Conservation (phyloP, 2,113 vertebrate species). For the Hypocryptadius cinnamomeus region DNA sequence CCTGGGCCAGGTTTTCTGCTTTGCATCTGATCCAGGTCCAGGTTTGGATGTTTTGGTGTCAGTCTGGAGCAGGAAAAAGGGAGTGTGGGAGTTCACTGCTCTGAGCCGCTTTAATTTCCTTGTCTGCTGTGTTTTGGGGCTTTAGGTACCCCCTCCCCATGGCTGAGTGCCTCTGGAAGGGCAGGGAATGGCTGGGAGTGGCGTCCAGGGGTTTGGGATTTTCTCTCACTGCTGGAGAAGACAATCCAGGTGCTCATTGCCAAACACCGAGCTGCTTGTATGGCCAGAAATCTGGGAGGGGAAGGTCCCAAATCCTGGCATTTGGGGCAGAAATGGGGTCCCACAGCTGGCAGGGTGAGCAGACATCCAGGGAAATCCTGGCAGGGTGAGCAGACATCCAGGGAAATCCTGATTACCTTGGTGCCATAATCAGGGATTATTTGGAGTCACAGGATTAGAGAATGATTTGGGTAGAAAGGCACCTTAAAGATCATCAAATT, state of each 20-base stretch:
- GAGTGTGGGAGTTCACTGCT: not conserved
- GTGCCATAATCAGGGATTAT: not conserved
- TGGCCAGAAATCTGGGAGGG: not conserved
- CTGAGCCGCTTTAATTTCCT: not conserved
- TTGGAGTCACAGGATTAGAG: not conserved
- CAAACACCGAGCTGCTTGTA: not conserved
- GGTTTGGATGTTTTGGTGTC: not conserved
- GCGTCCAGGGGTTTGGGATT: not conserved
- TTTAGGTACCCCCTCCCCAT: not conserved
- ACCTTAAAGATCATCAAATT: too few relatives aligned
- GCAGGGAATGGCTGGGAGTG: not conserved
- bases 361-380: not conserved
- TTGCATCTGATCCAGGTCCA: not conserved
- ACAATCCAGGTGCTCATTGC: not conserved
- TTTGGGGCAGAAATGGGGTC: not conserved
- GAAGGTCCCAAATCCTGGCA: not conserved
- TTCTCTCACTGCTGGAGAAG: not conserved
- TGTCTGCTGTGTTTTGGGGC: not conserved
- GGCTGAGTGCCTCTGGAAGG: not conserved
- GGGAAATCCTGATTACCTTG: not conserved
- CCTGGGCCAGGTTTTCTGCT: not conserved
- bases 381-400: not conserved
- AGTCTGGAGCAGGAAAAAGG: not conserved
- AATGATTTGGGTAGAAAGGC: not conserved
- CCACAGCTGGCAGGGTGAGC: not conserved